Conservation (phyloP, 53 echinoderm and acorn worm species). For the Luidia sarsii region DNA sequence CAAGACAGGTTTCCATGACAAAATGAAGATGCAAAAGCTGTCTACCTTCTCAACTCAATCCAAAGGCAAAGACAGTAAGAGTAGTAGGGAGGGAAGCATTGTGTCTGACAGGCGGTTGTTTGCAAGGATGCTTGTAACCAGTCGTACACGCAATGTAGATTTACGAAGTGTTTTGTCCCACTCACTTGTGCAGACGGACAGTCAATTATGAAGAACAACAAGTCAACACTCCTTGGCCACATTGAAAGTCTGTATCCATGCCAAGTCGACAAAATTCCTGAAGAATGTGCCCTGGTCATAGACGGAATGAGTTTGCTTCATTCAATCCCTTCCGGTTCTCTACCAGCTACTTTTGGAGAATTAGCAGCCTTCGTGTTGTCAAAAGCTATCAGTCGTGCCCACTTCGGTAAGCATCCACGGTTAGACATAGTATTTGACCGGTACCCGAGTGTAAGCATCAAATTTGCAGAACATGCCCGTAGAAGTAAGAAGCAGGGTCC, state of each 20-base stretch:
- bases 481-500: not conserved
- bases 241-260: not conserved
- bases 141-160: too few species aligned
- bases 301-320: constrained; percentile 2
- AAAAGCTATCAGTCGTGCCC: constrained; percentile 6
- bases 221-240: not conserved
- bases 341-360: constrained; percentile 1
- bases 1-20: too few species aligned
- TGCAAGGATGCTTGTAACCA: too few species aligned
- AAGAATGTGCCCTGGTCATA: not conserved
- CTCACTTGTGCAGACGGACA: not conserved
- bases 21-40: too few species aligned
- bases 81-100: too few species aligned
- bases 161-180: not conserved
- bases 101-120: too few species aligned
- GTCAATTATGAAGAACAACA: too few species aligned
- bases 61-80: too few species aligned
- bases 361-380: not conserved
- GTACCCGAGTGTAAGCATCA: too few species aligned
- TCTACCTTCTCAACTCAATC: too few species aligned
- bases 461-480: too few species aligned
- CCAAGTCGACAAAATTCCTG: not conserved
- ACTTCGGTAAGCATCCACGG: not conserved
- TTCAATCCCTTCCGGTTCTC: not conserved
- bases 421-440: constrained; percentile 3